Conservation (phyloP, 2,113 vertebrate species). For the Bombycilla garrulus region DNA sequence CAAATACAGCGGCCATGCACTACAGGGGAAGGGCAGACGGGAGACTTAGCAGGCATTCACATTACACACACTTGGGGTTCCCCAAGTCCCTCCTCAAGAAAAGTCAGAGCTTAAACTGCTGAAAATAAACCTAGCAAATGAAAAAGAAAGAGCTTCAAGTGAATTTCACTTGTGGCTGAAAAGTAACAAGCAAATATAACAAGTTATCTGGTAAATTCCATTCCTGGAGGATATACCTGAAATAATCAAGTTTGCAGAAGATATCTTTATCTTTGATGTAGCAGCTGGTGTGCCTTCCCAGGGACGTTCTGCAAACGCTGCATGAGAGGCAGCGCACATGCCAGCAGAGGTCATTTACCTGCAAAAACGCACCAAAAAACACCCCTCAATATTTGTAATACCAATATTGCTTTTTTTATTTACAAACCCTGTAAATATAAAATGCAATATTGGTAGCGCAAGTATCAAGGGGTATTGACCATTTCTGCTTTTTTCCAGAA, state of each 20-base stretch:
- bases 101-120: background rate
- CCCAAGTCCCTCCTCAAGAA: background rate
- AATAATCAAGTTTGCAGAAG: constrained; percentile 98
- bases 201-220: background rate
- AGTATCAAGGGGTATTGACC: too few relatives aligned
- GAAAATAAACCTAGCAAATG: background rate
- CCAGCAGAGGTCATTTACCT: constrained; percentile 99
- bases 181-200: background rate
- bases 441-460: too few relatives aligned
- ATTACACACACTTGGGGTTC: background rate
- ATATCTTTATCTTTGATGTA: constrained; percentile 99
- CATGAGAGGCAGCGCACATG: constrained; percentile 96
- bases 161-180: background rate
- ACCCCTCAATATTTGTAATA: background rate
- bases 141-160: background rate
- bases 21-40: too few relatives aligned
- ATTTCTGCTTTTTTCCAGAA: background rate
- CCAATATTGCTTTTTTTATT: background rate
- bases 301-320: constrained; percentile 92
- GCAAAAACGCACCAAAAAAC: background rate
- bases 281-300: constrained; percentile 94
- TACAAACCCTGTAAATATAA: background rate
- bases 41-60: background rate
- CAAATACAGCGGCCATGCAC: background rate
- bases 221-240: constrained; percentile 79